Percentiles rank a stretch among this genome's conserved stretches.
Evolutionary conservation across 2,888 invertebrate genomes (phyloP).

Genomic region (Trilocha varians): DNA sequence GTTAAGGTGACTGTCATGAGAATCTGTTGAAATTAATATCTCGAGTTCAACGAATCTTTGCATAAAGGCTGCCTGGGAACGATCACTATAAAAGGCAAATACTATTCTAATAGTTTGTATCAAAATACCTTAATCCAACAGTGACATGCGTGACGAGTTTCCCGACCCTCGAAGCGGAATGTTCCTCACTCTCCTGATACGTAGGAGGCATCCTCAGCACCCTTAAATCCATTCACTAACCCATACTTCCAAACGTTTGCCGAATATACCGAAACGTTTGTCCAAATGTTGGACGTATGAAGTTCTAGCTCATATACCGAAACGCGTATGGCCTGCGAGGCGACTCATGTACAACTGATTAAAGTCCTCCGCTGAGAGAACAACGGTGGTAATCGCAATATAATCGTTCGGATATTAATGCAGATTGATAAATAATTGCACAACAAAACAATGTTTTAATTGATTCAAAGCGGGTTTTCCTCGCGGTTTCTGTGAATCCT

Average conservation of each 20-base stretch:
- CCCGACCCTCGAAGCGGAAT: conserved; percentile 22
- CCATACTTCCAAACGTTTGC: not conserved
- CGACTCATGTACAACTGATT: conserved; percentile 40
- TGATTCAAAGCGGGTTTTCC: no score
- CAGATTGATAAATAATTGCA: conserved; percentile 17
- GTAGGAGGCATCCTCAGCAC: conserved; percentile 3
- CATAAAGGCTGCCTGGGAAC: no score
- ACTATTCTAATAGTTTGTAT: not conserved
- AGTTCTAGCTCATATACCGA: not conserved
- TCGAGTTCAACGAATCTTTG: no score
- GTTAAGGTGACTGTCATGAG: no score
- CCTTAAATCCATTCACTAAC: not conserved
- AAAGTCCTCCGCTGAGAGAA: conserved; percentile 10
- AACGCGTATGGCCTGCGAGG: conserved; percentile 8
- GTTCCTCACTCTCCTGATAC: conserved; percentile 18
- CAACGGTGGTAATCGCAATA: conserved; percentile 23
- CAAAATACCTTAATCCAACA: conserved; percentile 29
- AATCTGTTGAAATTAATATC: no score
- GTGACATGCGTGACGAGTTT: conserved; percentile 21
- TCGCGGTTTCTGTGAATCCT: no score
- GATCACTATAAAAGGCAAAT: no score
- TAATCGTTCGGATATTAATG: conserved; percentile 31
- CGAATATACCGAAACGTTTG: no score
- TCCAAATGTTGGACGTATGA: no score
- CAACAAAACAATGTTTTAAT: conserved; percentile 1